Conservation (phyloP, 1,140 invertebrate genomes). For the Episyrphus balteatus region DNA sequence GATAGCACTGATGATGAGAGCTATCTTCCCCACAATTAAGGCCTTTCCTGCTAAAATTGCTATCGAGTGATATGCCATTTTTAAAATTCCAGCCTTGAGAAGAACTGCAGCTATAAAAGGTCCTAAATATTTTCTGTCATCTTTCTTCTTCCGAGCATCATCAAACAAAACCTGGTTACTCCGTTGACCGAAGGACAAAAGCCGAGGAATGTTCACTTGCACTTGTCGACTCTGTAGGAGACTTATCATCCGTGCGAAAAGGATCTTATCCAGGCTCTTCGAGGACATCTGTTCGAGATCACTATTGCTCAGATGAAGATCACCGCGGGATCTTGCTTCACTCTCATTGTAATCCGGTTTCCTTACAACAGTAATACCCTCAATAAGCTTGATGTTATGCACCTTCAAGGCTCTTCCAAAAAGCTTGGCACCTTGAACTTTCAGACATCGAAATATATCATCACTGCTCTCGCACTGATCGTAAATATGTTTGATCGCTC, state of each 20-base stretch:
- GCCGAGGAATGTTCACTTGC: conserved; percentile 42
- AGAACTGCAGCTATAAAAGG: conserved; percentile 50
- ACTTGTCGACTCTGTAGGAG: conserved; percentile 51
- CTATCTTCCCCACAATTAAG: conserved; percentile 47
- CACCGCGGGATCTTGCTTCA: conserved; percentile 16
- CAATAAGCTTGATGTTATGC: conserved; percentile 48
- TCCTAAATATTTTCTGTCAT: conserved; percentile 46
- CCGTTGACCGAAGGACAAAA: conserved; percentile 26
- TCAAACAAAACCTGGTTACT: conserved; percentile 32
- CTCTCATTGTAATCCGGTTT: conserved; percentile 16
- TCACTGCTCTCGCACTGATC: conserved; percentile 47
- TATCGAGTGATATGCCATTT: conserved; percentile 61
- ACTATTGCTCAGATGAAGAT: conserved; percentile 40
- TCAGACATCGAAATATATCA: conserved; percentile 53
- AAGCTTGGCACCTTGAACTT: conserved; percentile 51
- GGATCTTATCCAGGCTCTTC: conserved; percentile 43
- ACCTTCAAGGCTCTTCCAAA: conserved; percentile 49
- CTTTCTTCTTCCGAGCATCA: conserved; percentile 44
- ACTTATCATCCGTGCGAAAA: conserved; percentile 44
- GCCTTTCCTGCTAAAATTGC: conserved; percentile 62
- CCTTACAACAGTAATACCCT: conserved; percentile 45
- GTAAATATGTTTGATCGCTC: conserved; percentile 43
- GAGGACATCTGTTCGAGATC: conserved; percentile 40
- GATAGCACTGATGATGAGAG: conserved; percentile 59
- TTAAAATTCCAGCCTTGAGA: conserved; percentile 56